Evolutionary conservation across 2,888 invertebrate genomes (phyloP), one percentile per base, ranked within the genome.

Genomic region (Oligia strigilis): DNA sequence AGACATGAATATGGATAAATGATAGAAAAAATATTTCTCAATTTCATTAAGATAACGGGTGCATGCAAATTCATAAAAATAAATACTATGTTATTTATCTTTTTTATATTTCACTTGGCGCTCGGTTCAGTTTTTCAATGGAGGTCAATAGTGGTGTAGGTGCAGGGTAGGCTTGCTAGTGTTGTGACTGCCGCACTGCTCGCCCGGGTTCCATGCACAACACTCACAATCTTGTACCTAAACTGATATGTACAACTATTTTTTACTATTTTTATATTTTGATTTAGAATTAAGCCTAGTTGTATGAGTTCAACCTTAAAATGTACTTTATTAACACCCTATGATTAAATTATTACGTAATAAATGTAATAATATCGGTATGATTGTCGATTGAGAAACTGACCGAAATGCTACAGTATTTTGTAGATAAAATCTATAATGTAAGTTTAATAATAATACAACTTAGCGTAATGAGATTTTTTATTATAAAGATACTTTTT

Each of bases 221-320:
- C 95, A 94, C 93, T 94, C 93, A 94, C 96, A 94, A 94, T 80
- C 95, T 94, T 95, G 95, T 94, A 94, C 92, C 94, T 93, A 92
- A 93, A 92, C 91, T 92, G 92, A 96, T 94, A 95, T 96, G 95
- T 96, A 96, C 96, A 95, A 96, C 94, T 96, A 96, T 97, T 97
- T 97, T 97, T 97, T 97, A 97, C 96, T 95, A 96, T 96, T 97
- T 97, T 97, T 97, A 96, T 97, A 97, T 96, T 96, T 96, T 97
- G 95, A 96, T 97, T 97, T 96, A 97, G 97, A 94, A 94, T 95
- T 97, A 97, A 97, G 97, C 94, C 94, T 97, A 97, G 96, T 93
- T 95, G 95, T 96, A 96, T 96, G 93, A 95, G 96, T 97, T 97
- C 93, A 93, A 95, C 94, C 93, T 94, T 93, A 94, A 94, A 94